These are phyloP conservation scores for Strix aluco DNA, from an alignment of 2,113 vertebrate genomes.

Conservation along the genomic window DNA sequence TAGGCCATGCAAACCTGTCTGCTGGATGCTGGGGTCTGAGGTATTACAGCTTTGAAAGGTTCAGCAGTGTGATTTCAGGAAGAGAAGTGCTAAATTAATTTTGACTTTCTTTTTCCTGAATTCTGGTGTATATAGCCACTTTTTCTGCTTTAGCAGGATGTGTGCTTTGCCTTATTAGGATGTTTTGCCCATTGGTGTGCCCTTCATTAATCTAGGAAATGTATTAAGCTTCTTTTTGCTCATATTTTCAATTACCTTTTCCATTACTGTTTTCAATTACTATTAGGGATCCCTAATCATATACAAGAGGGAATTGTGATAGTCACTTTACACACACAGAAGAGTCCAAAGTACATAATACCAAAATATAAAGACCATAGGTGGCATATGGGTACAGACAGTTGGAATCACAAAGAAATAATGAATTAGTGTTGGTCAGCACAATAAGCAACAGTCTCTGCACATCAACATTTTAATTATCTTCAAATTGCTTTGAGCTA, in stretches of 20 bases:
- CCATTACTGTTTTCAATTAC: neutral
- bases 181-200: neutral
- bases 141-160: neutral
- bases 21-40: neutral
- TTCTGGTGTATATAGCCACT: neutral
- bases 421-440: neutral
- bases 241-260: neutral
- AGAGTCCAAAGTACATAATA: neutral
- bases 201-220: neutral
- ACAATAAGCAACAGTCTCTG: neutral
- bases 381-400: neutral
- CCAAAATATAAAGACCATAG: neutral
- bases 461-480: neutral
- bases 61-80: neutral
- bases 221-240: neutral
- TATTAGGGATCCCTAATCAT: neutral
- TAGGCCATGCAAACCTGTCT: neutral
- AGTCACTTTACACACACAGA: neutral
- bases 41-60: neutral
- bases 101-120: neutral
- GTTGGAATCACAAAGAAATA: neutral
- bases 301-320: neutral
- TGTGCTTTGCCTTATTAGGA: neutral
- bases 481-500: conserved; percentile 17
- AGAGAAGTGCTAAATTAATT: neutral